Percentiles rank a stretch among this genome's conserved stretches.
Conservation (phyloP, 2,888 invertebrate species). For the Cantharis lateralis region DNA sequence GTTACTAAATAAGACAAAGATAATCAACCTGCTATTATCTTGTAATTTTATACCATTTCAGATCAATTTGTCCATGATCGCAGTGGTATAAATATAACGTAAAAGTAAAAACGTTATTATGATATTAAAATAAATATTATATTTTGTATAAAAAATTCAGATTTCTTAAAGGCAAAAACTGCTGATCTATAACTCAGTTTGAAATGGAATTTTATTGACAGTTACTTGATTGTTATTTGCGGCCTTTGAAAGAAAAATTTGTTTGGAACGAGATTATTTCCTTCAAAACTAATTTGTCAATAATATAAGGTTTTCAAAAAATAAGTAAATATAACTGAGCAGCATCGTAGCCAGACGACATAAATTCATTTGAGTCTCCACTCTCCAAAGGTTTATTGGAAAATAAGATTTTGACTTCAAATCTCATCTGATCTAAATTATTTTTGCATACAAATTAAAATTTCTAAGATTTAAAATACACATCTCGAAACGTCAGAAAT, state of each 20-base stretch:
- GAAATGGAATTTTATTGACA: neutral
- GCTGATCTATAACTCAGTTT: neutral
- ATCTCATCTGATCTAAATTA: too few species aligned
- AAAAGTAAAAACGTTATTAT: neutral
- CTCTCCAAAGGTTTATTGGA: too few species aligned
- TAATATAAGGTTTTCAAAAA: neutral
- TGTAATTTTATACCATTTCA: neutral
- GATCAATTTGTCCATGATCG: too few species aligned
- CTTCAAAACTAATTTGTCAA: neutral
- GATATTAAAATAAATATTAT: neutral
- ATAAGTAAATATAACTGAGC: neutral
- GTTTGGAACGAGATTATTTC: neutral
- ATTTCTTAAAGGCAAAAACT: neutral
- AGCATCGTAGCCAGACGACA: neutral
- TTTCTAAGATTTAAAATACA: too few species aligned
- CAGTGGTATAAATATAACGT: neutral
- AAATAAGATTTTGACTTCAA: too few species aligned
- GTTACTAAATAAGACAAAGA: neutral
- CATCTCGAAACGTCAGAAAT: too few species aligned
- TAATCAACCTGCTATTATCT: neutral
- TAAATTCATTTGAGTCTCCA: neutral
- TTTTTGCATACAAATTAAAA: too few species aligned
- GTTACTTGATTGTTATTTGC: neutral
- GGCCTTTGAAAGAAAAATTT: neutral
- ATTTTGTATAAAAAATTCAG: neutral